Evolutionary conservation across 2,113 vertebrate species (phyloP), one percentile per base, ranked within the genome.

Genomic region (Entomyzon cyanotis): DNA sequence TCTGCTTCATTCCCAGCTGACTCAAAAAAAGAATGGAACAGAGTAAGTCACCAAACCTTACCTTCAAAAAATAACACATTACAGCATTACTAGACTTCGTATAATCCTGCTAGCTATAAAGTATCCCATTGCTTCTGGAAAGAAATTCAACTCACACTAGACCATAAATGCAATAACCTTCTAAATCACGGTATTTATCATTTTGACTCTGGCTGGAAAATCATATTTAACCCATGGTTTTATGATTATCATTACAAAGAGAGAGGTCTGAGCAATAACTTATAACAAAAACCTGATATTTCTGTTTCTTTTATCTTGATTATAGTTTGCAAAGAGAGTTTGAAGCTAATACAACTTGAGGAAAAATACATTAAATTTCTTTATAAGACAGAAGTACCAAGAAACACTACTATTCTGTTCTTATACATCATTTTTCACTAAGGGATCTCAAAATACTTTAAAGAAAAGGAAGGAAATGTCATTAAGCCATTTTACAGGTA

Each of bases 381-480:
- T 52, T 44, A 28, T 65, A 71, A 64, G 27, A 37, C 8, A 58
- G 3, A 31, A 83, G 10, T 53, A 93, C 63, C 11, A 39, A 77
- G 19, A 18, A 84, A 78, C 30, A 28, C 6, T 31, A 30, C 7
- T 59, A 19, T 73, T 93, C 67, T 58, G 5, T 65, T 86, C 59
- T 77, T 83, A 27, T 10, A 46, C 13, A 70, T 19, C 0, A 53
- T 62, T 93, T 92, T 92, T 84, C 52, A 90, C 22, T 24, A 63
- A 60, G 33, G 19, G 39, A 65, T 90, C 75, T 84, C 82, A 92
- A 83, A 92, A 79, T 74, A 71, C 50, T 92, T 68, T 64, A 41
- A 76, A 84, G 58, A 47, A 73, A 89, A 80, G 93, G 93, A 95
- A 96, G 95, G 91, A 95, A 96, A 74, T 13, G n/a, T 41, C 89